Evolutionary conservation across 2,113 vertebrate genomes (phyloP).

Genomic region (Rhinogobius similis): DNA sequence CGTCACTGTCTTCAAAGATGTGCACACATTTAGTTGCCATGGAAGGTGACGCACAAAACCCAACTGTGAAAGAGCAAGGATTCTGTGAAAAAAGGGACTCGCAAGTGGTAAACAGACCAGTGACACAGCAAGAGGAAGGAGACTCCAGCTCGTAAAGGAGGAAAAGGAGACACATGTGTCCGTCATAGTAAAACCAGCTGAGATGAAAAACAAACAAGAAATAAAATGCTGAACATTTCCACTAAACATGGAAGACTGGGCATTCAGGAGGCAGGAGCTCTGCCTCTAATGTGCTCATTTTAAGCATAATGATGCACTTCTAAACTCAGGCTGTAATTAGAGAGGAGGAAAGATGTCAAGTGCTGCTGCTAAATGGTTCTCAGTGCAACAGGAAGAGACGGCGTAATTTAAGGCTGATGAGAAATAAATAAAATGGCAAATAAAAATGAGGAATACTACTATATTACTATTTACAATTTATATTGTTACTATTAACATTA

Average conservation of each 20-base stretch:
- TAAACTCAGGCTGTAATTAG: slow-evolving; percentile 38
- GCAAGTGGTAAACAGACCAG: slow-evolving; percentile 26
- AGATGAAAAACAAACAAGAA: slow-evolving; percentile 26
- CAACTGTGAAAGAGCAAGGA: slow-evolving; percentile 34
- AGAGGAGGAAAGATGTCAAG: slow-evolving; percentile 37
- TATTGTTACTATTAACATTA: too few species aligned
- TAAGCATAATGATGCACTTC: slow-evolving; percentile 37
- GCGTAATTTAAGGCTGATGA: slow-evolving; percentile 18
- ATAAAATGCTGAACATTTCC: not conserved
- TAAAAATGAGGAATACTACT: not conserved
- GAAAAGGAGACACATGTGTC: slow-evolving; percentile 13
- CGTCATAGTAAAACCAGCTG: not conserved
- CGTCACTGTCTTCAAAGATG: slow-evolving; percentile 54
- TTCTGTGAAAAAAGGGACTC: slow-evolving; percentile 22
- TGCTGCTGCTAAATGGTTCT: slow-evolving; percentile 26
- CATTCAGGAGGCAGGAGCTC: too few species aligned
- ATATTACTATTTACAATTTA: too few species aligned
- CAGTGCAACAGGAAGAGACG: slow-evolving; percentile 12
- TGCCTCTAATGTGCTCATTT: slow-evolving; percentile 18
- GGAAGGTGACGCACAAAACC: slow-evolving; percentile 46
- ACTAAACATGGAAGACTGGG: not conserved
- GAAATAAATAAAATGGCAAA: slow-evolving; percentile 9
- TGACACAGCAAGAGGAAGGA: slow-evolving; percentile 46
- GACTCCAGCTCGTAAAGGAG: slow-evolving; percentile 27
- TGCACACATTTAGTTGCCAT: slow-evolving; percentile 51